Conservation (phyloP, 2,797 vertebrate species). For the Spondyliosoma cantharus region DNA sequence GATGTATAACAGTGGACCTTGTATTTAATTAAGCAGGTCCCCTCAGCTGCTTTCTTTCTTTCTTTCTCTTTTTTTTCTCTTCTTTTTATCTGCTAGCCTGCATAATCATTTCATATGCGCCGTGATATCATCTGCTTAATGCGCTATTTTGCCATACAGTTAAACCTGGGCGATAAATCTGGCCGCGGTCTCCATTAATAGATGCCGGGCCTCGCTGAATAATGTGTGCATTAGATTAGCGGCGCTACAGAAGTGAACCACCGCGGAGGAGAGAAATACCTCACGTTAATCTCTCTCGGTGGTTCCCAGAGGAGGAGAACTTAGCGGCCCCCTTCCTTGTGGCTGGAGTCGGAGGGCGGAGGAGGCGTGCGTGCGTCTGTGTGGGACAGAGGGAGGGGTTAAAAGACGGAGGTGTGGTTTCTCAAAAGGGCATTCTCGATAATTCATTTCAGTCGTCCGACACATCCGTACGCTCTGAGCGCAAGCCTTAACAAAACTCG, state of each 20-base stretch:
- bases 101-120: constrained; percentile 84
- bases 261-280: constrained; percentile 76
- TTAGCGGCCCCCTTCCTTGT: constrained; percentile 46
- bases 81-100: constrained; percentile 73
- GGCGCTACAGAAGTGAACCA: constrained; percentile 73
- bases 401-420: constrained; percentile 27
- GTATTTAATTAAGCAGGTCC: constrained; percentile 84
- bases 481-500: constrained; percentile 31
- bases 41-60: constrained; percentile 53
- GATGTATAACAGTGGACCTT: constrained; percentile 80
- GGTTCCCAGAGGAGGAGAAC: constrained; percentile 64
- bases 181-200: constrained; percentile 79
- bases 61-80: constrained; percentile 36
- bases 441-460: constrained; percentile 64
- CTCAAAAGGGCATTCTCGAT: constrained; percentile 44
- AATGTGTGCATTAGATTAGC: constrained; percentile 85
- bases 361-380: constrained; percentile 19
- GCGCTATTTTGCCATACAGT: constrained; percentile 87
- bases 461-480: constrained; percentile 29
- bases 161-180: constrained; percentile 87
- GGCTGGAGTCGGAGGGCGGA: constrained; percentile 45
- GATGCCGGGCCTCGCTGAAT: constrained; percentile 79
- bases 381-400: constrained; percentile 26
- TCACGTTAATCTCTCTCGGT: constrained; percentile 75
- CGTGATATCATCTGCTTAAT: constrained; percentile 88